Base-by-base conservation (phyloP, 2,113 vertebrate genomes). In the Bubo blakistoni region DNA sequence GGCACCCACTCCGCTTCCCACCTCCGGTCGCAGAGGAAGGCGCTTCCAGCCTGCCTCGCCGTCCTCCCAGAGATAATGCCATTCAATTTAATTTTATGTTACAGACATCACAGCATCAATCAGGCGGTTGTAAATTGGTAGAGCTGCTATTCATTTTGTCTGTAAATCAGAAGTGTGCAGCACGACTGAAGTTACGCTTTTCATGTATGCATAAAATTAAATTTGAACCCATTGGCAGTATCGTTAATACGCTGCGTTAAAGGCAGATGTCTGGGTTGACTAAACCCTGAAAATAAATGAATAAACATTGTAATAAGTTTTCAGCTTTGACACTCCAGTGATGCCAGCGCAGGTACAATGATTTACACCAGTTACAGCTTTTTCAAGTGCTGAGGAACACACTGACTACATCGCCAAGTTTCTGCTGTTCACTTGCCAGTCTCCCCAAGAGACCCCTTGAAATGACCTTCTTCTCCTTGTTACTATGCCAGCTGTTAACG, bases 71-170 rank as follows among this genome's bases (percentile, higher is more conserved):
- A 80, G 72, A 87, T 55, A 77, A 66, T 6, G n/a, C 44, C 5
- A 1, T 49, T n/a, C 89, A 27, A 54, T 81, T 73, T 52, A 63
- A 79, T 81, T 81, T 44, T 27, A 52, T 14, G 2, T 78, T 66
- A 38, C 73, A 73, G 84, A 36, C 74, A 70, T 74, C n/a, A 6
- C 21, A 67, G 89, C 61, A 74, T 81, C 80, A 62, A 57, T 67
- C 88, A 79, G 61, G 61, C 16, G 1, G 79, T 14, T 51, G 85
- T 70, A 76, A 76, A 92, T 46, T 34, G 63, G 42, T 14, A 32
- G 62, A 81, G 73, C 73, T 58, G 78, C 92, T 90, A 17, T 83
- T 87, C 76, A n/a, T 86, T 94, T 57, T 36, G 62, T 17, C 95
- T 80, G 86, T 61, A 71, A 47, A 92, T 71, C 78, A 62, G 71